These are phyloP conservation scores for Zeuzera pyrina DNA, from an alignment of 2,888 invertebrate species.

Conservation along the genomic window DNA sequence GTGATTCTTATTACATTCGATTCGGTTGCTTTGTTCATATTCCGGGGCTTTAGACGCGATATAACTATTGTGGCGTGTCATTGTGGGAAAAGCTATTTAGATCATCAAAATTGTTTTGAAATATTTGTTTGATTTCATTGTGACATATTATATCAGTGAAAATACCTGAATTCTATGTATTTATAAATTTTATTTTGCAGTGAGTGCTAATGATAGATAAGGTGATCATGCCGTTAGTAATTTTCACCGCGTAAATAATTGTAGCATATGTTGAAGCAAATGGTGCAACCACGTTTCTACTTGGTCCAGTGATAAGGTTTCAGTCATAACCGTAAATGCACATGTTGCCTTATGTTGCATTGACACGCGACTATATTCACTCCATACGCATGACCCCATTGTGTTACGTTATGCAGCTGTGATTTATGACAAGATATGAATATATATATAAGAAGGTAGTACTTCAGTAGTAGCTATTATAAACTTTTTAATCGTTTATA, in stretches of 20 bases:
- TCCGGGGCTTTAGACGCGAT: conserved; percentile 36
- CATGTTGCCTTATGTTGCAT: conserved; percentile 39
- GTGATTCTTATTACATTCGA: conserved; percentile 71
- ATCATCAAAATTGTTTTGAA: too few species aligned
- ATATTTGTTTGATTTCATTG: too few species aligned
- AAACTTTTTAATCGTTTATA: too few species aligned
- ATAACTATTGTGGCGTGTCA: background rate
- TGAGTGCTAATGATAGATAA: too few species aligned
- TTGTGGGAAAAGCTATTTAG: background rate
- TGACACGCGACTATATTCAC: conserved; percentile 58
- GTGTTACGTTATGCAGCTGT: conserved; percentile 27
- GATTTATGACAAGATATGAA: too few species aligned
- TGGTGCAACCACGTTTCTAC: conserved; percentile 1
- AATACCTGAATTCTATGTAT: too few species aligned
- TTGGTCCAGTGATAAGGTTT: conserved; percentile 35
- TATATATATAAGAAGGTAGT: too few species aligned
- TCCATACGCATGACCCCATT: conserved; percentile 33
- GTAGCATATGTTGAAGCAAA: conserved; percentile 8
- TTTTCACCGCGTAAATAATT: too few species aligned
- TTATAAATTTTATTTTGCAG: too few species aligned
- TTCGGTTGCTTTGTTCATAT: conserved; percentile 67
- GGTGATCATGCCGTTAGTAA: too few species aligned
- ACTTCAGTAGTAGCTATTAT: too few species aligned
- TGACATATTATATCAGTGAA: too few species aligned
- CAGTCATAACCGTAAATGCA: conserved; percentile 25